A percentile compares a stretch with the other conserved stretches of the same genome.
phyloP scores from a whole-genome alignment of 2,113 vertebrate genomes.

The Oncorhynchus clarkii region DNA sequence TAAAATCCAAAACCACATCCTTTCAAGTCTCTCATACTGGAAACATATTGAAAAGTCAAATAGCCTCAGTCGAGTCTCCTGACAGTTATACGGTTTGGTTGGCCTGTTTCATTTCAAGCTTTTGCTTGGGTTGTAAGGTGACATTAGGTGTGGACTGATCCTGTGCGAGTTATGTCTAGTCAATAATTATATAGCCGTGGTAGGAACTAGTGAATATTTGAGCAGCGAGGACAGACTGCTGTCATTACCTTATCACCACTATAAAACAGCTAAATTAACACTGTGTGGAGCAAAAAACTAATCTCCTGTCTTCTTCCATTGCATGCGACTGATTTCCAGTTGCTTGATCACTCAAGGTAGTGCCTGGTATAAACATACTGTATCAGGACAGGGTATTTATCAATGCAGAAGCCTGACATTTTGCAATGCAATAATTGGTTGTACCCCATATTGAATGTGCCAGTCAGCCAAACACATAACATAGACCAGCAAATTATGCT shows the following conservation, averaged over 20 bases:
- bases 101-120: no score
- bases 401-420: neutral
- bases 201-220: neutral
- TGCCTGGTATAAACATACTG: no score
- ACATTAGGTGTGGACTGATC: no score
- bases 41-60: no score
- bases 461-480: neutral
- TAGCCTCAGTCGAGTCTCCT: no score
- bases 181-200: neutral
- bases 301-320: neutral
- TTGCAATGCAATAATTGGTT: no score
- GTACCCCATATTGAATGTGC: neutral
- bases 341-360: no score
- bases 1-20: no score
- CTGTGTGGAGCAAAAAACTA: neutral
- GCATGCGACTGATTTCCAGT: no score
- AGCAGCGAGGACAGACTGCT: neutral
- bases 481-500: neutral
- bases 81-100: neutral
- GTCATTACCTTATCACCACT: conserved; percentile 5
- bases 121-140: no score
- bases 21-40: no score
- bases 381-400: no score
- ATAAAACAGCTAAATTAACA: neutral
- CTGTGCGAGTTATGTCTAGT: neutral